These are phyloP conservation scores for Notoglanidium macrostoma DNA, from an alignment of 2,797 vertebrate genomes.

Conservation along the genomic window DNA sequence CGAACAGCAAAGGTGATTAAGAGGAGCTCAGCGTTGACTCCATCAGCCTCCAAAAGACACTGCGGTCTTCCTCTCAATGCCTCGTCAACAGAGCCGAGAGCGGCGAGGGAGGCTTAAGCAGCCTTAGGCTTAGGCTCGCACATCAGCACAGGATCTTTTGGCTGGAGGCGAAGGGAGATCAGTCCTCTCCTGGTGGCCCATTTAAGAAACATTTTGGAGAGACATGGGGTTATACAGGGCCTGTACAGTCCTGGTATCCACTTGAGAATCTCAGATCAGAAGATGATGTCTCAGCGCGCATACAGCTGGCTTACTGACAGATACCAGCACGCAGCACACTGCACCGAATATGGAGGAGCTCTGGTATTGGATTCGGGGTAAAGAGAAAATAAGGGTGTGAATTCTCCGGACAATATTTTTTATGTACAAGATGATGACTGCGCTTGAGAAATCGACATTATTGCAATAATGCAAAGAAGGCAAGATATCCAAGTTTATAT, in stretches of 20 bases:
- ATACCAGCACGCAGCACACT: constrained; percentile 62
- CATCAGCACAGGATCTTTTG: constrained; percentile 67
- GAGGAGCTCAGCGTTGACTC: constrained; percentile 39
- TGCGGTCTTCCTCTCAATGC: constrained; percentile 44
- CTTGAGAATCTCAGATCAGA: constrained; percentile 56
- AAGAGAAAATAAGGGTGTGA: not conserved
- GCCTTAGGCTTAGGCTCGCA: constrained; percentile 60
- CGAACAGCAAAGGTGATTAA: constrained; percentile 61
- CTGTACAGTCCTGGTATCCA: constrained; percentile 63
- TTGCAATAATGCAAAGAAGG: not conserved
- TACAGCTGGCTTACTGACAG: constrained; percentile 65
- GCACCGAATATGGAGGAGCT: constrained; percentile 17
- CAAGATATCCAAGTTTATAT: not conserved
- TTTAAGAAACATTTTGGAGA: constrained; percentile 67
- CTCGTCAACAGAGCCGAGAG: constrained; percentile 67
- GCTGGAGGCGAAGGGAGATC: constrained; percentile 58
- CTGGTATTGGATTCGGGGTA: not conserved
- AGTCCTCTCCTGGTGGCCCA: constrained; percentile 72
- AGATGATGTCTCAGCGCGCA: constrained; percentile 20
- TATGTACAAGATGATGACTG: constrained; percentile 14
- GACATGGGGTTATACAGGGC: constrained; percentile 56
- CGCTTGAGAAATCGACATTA: not conserved
- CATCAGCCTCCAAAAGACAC: constrained; percentile 35
- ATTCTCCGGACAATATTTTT: not conserved
- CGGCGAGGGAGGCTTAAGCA: constrained; percentile 64